These are phyloP conservation scores for Dissostichus mawsoni DNA, from an alignment of 2,113 vertebrate species.

Conservation along the genomic window DNA sequence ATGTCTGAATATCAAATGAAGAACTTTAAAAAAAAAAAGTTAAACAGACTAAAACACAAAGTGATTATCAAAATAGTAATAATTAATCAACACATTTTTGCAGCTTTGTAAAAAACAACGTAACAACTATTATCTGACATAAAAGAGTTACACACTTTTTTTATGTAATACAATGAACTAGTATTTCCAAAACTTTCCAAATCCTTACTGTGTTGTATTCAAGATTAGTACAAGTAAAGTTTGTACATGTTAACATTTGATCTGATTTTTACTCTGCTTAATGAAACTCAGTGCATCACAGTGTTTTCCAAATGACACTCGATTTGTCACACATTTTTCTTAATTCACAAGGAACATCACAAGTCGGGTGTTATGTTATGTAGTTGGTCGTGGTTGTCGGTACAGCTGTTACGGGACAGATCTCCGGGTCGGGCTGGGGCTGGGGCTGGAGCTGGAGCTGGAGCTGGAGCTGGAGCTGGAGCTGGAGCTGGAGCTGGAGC, in stretches of 20 bases:
- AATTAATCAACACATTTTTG: not conserved
- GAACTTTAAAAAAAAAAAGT: not conserved
- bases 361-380: not conserved
- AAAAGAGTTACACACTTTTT: not conserved
- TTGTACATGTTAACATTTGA: not conserved
- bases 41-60: not conserved
- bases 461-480: no score
- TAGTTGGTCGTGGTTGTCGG: not conserved
- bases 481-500: no score
- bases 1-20: no score
- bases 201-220: not conserved
- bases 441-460: no score
- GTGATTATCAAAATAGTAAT: not conserved
- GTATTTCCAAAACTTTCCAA: not conserved
- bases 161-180: not conserved
- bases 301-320: not conserved
- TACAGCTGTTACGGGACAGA: not conserved
- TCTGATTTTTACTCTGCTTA: not conserved
- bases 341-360: not conserved
- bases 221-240: no score
- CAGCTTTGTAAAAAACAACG: not conserved
- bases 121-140: not conserved
- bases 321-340: not conserved
- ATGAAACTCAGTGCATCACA: not conserved
- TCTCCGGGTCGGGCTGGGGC: constrained; percentile 14